Evolutionary conservation across 2,888 invertebrate genomes (phyloP).

Genomic region (Microctonus hyperodae): DNA sequence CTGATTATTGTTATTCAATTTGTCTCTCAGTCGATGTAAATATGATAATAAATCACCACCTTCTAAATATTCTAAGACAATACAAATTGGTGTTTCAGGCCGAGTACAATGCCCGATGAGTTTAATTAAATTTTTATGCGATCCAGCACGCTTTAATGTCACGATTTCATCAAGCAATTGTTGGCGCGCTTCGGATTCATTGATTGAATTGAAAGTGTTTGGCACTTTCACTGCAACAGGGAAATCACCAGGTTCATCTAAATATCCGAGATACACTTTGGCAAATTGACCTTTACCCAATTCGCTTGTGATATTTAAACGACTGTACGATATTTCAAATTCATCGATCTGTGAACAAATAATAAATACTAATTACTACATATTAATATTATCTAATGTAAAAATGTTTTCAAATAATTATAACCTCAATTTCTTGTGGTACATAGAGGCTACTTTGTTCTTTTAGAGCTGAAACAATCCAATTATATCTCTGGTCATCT

Average conservation of each 20-base stretch:
- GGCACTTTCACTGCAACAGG: conserved; percentile 56
- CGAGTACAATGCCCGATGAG: conserved; percentile 78
- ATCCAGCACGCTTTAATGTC: conserved; percentile 79
- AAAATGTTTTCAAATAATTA: neutral
- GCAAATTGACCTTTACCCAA: conserved; percentile 83
- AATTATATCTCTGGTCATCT: conserved; percentile 37
- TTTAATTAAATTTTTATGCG: conserved; percentile 78
- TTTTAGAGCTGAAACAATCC: conserved; percentile 43
- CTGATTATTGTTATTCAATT: conserved; percentile 41
- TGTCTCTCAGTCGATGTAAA: conserved; percentile 59
- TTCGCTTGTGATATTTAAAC: conserved; percentile 66
- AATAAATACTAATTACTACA: conserved; percentile 6
- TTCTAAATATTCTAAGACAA: conserved; percentile 81
- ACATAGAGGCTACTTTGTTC: conserved; percentile 52
- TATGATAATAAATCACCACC: conserved; percentile 77
- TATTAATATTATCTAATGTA: neutral
- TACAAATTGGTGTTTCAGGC: conserved; percentile 71
- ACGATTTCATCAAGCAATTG: conserved; percentile 81
- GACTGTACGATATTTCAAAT: conserved; percentile 65
- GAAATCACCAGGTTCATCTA: conserved; percentile 61
- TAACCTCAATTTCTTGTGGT: conserved; percentile 48
- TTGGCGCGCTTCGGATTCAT: conserved; percentile 59
- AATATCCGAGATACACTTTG: conserved; percentile 72
- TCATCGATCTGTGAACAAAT: conserved; percentile 36
- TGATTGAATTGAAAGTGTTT: conserved; percentile 46